Conservation (phyloP, 2,113 vertebrate species). For the Scatophagus argus region DNA sequence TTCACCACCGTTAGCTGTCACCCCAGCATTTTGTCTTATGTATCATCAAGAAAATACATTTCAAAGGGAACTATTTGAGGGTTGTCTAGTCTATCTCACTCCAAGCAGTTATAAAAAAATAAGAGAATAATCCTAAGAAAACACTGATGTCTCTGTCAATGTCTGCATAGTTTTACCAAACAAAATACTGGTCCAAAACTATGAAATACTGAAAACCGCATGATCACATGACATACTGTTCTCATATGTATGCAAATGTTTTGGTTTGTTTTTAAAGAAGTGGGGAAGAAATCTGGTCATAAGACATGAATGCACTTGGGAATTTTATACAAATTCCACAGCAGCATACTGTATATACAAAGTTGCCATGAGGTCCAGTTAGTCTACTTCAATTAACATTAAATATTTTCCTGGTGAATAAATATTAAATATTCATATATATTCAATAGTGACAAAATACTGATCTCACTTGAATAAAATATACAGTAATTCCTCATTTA, state of each 20-base stretch:
- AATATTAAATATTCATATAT: constrained; percentile 77
- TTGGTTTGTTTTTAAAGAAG: constrained; percentile 43
- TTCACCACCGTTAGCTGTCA: constrained; percentile 51
- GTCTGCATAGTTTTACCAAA: constrained; percentile 67
- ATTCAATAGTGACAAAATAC: constrained; percentile 69
- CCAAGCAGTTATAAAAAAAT: constrained; percentile 43
- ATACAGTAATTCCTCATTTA: constrained; percentile 85
- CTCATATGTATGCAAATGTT: constrained; percentile 27
- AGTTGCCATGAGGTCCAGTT: constrained; percentile 53
- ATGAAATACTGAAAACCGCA: constrained; percentile 63
- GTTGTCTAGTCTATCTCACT: constrained; percentile 60
- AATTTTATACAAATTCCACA: constrained; percentile 56
- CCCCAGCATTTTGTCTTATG: constrained; percentile 43
- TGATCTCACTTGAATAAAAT: constrained; percentile 88
- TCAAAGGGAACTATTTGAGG: constrained; percentile 37
- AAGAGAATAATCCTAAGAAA: constrained; percentile 23
- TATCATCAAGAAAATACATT: constrained; percentile 19
- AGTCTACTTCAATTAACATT: constrained; percentile 55
- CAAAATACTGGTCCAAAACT: constrained; percentile 61
- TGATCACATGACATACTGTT: constrained; percentile 25
- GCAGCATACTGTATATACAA: constrained; percentile 45
- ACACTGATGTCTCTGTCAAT: constrained; percentile 26
- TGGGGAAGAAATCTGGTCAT: constrained; percentile 64
- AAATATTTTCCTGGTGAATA: constrained; percentile 71
- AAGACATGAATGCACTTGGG: constrained; percentile 68